Evolutionary conservation across 2,888 invertebrate species (phyloP), one percentile per base, ranked within the genome.

Genomic region (Leuctra nigra): DNA sequence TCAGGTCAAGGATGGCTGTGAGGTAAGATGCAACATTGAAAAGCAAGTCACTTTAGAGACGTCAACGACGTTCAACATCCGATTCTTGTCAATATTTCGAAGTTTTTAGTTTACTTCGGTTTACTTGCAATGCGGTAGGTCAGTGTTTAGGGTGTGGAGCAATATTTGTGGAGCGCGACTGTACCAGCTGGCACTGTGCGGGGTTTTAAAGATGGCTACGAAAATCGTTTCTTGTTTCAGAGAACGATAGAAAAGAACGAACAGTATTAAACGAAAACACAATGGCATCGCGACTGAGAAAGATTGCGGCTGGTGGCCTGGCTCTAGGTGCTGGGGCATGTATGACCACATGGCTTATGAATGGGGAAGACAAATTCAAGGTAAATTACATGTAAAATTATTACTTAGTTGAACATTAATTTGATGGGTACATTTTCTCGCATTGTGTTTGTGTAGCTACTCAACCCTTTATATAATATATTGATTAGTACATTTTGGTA

Each of bases 321-420:
- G 65, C 65, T 18, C 60, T 68, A 53, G 68, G 68, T 22, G 64
- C 66, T 44, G 66, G 67, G 18, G 67, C 67, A 11, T 64, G 64
- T 48, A 44, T 68, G 4, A 64, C 67, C 4, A 63, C 67, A 58
- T 67, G 65, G 65, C 29, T 68, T 47, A 52, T 68, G 25, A 63
- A 59, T 22, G 63, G 64, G 48, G 65, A 66, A 7, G 54, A 55
- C 35, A 56, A 53, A 46, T 50, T 55, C 22, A 36, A 56, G 54
- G 52, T 54, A 36, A 55, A 55, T 41, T 54, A n/a, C n/a, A n/a
- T n/a, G n/a, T n/a, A n/a, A n/a, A 24, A 29, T 50, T 7, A 7
- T 29, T 11, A 11, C 11, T 11, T 7, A 29, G 11, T 7, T 7
- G 11, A 29, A 29, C 6, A 29, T 29, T 29, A 29, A 29, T 29